Evolutionary conservation across 2,888 invertebrate species (phyloP).

Genomic region (Hydroisotoma schaefferi): DNA sequence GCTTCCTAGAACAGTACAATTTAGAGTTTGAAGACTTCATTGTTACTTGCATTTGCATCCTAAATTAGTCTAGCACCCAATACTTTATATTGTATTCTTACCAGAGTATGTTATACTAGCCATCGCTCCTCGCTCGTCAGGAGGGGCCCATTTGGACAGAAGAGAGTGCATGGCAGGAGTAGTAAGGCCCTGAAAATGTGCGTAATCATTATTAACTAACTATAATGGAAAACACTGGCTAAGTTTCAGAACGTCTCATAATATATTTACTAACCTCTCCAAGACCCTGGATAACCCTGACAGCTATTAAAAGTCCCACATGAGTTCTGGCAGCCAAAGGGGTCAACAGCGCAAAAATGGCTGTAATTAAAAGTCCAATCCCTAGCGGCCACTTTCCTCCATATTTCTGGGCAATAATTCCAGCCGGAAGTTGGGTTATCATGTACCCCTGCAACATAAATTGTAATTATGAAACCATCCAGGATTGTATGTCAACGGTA

Average conservation of each 20-base stretch:
- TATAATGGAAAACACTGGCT: background rate
- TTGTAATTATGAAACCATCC: no score
- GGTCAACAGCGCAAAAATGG: slow-evolving; percentile 75
- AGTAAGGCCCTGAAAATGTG: slow-evolving; percentile 61
- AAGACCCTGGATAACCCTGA: slow-evolving; percentile 74
- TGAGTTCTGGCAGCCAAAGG: slow-evolving; percentile 69
- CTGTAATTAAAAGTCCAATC: slow-evolving; percentile 76
- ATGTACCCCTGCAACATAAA: no score
- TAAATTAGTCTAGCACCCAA: background rate
- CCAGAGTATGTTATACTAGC: slow-evolving; percentile 50
- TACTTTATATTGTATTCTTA: slow-evolving; percentile 8
- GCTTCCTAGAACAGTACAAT: slow-evolving; percentile 61
- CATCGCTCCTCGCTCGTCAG: slow-evolving; percentile 49
- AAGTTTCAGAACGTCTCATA: background rate
- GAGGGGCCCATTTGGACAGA: slow-evolving; percentile 50
- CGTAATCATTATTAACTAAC: background rate
- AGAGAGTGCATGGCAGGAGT: slow-evolving; percentile 49
- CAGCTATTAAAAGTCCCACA: slow-evolving; percentile 66
- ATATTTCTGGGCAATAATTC: slow-evolving; percentile 69
- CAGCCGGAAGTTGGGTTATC: slow-evolving; percentile 78
- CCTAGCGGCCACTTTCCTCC: slow-evolving; percentile 83
- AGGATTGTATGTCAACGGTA: no score
- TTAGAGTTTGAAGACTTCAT: slow-evolving; percentile 30
- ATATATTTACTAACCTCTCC: slow-evolving; percentile 63
- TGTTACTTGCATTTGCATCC: slow-evolving; percentile 1